Evolutionary conservation across 2,113 vertebrate genomes (phyloP).

Genomic region (Forbesichthys agassizii): DNA sequence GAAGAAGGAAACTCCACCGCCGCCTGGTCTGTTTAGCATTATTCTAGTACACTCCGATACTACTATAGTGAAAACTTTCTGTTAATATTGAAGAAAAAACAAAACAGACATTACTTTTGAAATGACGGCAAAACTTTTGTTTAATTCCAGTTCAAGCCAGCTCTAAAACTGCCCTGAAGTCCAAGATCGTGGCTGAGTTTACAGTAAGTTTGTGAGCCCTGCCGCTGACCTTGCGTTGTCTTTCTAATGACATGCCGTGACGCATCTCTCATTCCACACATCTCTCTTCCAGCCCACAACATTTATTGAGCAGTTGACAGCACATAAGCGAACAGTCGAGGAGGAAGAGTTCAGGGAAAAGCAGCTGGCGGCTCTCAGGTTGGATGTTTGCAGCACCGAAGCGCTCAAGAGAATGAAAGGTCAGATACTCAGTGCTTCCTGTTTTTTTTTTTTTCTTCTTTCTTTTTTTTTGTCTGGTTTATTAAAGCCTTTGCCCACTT

Average conservation of each 20-base stretch:
- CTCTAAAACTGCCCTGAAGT: constrained; percentile 90
- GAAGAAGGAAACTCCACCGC: constrained; percentile 30
- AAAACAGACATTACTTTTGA: too few relatives aligned
- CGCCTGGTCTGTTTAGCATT: constrained; percentile 56
- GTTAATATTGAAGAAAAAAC: too few relatives aligned
- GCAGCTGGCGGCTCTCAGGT: constrained; percentile 87
- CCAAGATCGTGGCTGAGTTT: constrained; percentile 97
- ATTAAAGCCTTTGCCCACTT: not conserved
- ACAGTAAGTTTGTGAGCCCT: constrained; percentile 79
- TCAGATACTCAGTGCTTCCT: constrained; percentile 46
- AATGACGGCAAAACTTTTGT: not conserved
- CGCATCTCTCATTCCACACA: not conserved
- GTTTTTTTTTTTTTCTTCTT: too few relatives aligned
- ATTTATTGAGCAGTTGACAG: constrained; percentile 85
- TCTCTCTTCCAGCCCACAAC: constrained; percentile 80
- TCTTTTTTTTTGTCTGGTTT: not conserved
- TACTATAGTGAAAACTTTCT: too few relatives aligned
- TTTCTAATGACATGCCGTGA: not conserved
- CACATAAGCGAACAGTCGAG: constrained; percentile 82
- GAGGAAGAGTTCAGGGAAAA: constrained; percentile 94
- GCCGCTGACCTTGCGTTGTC: not conserved
- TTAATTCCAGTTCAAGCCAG: constrained; percentile 73
- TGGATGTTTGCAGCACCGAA: constrained; percentile 93
- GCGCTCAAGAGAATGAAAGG: constrained; percentile 96
- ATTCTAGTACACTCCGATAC: too few relatives aligned